Conservation (phyloP, 2,888 invertebrate species). For the Tineola bisselliella region DNA sequence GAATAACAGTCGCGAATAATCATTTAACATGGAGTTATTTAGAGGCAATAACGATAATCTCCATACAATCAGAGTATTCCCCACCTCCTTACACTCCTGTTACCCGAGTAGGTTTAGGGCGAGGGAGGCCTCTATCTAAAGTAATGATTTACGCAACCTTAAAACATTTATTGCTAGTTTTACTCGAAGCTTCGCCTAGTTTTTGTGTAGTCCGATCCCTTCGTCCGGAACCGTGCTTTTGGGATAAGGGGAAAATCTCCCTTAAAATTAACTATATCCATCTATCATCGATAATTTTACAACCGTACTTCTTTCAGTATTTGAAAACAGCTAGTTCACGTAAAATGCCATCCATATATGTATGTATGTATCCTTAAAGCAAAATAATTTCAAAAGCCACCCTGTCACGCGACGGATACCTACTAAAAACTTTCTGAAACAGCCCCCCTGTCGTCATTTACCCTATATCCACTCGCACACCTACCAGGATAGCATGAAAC, state of each 20-base stretch:
- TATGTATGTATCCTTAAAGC: no score
- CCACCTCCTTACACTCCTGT: slow-evolving; percentile 14
- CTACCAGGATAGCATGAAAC: slow-evolving; percentile 10
- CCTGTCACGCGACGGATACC: not conserved
- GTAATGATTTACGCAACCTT: slow-evolving; percentile 54
- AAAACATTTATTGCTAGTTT: slow-evolving; percentile 46
- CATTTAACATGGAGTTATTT: no score
- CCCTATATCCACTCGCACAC: slow-evolving; percentile 27
- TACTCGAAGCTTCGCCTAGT: not conserved
- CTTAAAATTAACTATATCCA: not conserved
- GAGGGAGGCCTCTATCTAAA: slow-evolving; percentile 15
- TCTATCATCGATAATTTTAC: no score
- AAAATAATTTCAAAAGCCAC: not conserved
- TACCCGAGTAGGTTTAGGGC: not conserved
- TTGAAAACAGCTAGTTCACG: no score
- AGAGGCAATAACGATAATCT: no score
- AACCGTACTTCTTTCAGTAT: no score
- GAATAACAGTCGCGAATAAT: no score
- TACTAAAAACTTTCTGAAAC: slow-evolving; percentile 9
- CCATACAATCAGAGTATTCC: not conserved
- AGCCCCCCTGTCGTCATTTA: slow-evolving; percentile 52
- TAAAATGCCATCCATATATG: no score
- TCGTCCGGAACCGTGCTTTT: not conserved
- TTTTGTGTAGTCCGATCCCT: not conserved
- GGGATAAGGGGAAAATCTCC: not conserved